A percentile compares a stretch with the other conserved stretches of the same genome.
These are phyloP conservation scores for Bombus sibiricus DNA, from an alignment of 1,140 invertebrate species.

Conservation along the genomic window DNA sequence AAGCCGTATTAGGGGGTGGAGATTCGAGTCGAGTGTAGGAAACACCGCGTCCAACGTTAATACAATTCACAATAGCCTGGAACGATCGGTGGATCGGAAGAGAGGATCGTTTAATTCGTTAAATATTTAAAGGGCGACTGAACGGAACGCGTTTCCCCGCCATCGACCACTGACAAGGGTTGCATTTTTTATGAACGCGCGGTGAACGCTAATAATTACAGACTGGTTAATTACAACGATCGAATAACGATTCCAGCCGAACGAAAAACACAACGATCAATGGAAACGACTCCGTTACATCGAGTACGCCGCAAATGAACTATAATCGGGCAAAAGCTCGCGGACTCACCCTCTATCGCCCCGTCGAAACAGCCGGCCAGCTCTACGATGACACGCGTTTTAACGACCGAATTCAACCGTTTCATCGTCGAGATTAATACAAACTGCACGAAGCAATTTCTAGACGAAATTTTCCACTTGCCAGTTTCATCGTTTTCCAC, in stretches of 20 bases:
- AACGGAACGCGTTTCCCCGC: background rate
- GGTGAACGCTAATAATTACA: constrained; percentile 6
- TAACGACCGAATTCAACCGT: background rate
- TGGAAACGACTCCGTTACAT: background rate
- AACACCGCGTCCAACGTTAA: background rate
- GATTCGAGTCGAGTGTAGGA: background rate
- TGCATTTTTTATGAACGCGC: background rate
- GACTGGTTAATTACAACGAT: constrained; percentile 13
- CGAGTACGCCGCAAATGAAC: background rate
- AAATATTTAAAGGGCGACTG: constrained; percentile 13
- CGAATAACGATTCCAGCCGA: background rate
- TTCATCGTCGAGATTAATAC: constrained; percentile 13
- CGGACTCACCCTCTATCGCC: background rate
- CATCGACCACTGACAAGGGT: background rate
- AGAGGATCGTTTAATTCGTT: constrained; percentile 10
- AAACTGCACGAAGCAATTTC: background rate
- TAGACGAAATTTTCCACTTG: background rate
- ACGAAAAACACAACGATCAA: background rate
- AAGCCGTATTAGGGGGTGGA: background rate
- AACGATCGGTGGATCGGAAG: background rate
- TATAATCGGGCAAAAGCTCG: background rate
- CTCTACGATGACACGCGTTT: background rate
- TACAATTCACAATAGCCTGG: constrained; percentile 19
- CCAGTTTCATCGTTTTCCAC: background rate
- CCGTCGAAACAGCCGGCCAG: background rate